Evolutionary conservation across 2,888 invertebrate genomes (phyloP).

Genomic region (Dryobotodes eremita): DNA sequence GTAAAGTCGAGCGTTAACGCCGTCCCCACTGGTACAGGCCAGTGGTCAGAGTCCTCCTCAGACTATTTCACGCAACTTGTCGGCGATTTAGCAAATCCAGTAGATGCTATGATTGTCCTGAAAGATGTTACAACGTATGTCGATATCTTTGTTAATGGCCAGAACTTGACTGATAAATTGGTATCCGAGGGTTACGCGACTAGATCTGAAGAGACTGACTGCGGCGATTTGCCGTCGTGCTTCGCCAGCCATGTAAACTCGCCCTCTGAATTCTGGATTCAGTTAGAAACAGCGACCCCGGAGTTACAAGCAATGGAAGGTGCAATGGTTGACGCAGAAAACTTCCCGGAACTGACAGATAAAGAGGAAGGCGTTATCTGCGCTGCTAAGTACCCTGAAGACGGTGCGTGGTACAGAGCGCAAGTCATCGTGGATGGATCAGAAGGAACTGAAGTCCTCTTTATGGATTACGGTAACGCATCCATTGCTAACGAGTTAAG

Average conservation of each 20-base stretch:
- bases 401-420: conserved; percentile 93
- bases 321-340: conserved; percentile 90
- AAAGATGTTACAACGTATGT: conserved; percentile 92
- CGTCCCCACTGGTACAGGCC: conserved; percentile 91
- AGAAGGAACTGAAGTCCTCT: conserved; percentile 91
- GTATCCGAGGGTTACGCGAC: conserved; percentile 91
- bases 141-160: conserved; percentile 91
- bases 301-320: conserved; percentile 91
- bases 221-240: conserved; percentile 91
- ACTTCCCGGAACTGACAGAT: conserved; percentile 87
- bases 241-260: conserved; percentile 94
- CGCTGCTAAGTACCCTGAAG: conserved; percentile 92
- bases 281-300: conserved; percentile 91
- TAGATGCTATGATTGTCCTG: conserved; percentile 90
- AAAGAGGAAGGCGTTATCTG: conserved; percentile 90
- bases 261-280: conserved; percentile 95
- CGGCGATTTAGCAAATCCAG: conserved; percentile 87
- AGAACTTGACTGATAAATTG: conserved; percentile 91
- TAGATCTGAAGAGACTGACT: conserved; percentile 88
- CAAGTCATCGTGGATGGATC: conserved; percentile 91
- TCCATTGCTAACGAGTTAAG: conserved; percentile 91
- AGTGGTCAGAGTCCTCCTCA: conserved; percentile 92
- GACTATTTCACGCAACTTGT: conserved; percentile 89
- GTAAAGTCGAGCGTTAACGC: conserved; percentile 93
- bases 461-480: conserved; percentile 93